Evolutionary conservation across 2,797 vertebrate species (phyloP), one percentile per base, ranked within the genome.

Genomic region (Chelonia mydas): DNA sequence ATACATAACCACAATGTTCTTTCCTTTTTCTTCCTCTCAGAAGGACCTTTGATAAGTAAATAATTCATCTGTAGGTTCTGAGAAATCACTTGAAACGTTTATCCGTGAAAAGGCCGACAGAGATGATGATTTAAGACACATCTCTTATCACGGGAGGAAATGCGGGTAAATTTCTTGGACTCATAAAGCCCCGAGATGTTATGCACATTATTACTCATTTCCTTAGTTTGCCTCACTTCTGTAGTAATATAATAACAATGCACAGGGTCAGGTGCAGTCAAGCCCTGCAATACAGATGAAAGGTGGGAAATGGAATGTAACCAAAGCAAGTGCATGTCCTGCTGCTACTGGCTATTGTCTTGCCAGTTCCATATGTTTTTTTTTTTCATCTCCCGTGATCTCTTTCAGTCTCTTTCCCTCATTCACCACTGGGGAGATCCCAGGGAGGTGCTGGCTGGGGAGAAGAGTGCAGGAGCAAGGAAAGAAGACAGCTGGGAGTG

Each of bases 21-120:
- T 97, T 96, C 96, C 5, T 6, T 94, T 81, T 86, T 81, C 84
- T 85, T 72, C 54, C 51, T 84, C 89, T 91, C 88, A 79, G 86
- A 87, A 76, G 94, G 92, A 94, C 86, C 84, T 93, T 94, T 89
- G 61, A 83, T 94, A 84, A 81, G 81, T 97, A 96, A 97, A 97
- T 97, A 97, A 97, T 97, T 97, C 65, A 97, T 95, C 84, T 95
- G 92, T 85, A 96, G 96, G 92, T 93, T 95, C 88, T 85, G 81
- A 83, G 91, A 59, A 93, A 87, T 89, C 86, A 94, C 93, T 97
- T 96, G 95, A 95, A 97, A 96, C 61, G 94, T 96, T 95, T 47
- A 37, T 81, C 90, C 88, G 74, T 91, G 91, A 83, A 1, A 37
- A 55, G 84, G 78, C 37, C 23, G 21, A 72, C 5, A 11, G 19